Evolutionary conservation across 2,888 invertebrate genomes (phyloP), one percentile per base, ranked within the genome.

Genomic region (Limnephilus marmoratus): DNA sequence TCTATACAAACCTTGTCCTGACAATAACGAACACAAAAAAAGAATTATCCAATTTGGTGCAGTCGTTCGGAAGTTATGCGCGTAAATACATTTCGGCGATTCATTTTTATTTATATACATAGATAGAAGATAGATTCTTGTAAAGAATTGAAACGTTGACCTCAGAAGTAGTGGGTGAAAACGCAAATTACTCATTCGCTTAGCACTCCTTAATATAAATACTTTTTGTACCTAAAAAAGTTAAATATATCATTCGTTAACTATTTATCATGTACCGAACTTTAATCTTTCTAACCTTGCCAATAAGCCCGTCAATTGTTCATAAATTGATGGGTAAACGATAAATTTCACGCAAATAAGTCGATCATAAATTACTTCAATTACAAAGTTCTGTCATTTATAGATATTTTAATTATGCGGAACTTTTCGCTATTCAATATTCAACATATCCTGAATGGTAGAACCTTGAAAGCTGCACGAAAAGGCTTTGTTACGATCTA

Each of bases 381-480:
- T 68, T 68, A 68, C 24, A 68, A 68, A 7, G 37, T 83, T 41
- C 83, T 34, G 83, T 24, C 37, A 37, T 83, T 41, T 83, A 83
- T 83, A 24, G 83, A 24, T 45, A 49, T 86, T 37, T 29, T 41
- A 86, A 86, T 86, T n/a, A 24, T n/a, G 45, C 45, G 41, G 45
- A 86, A 86, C 31, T 82, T 82, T 68, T 68, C 68, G 34, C 34
- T 24, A 34, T 82, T 34, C 4, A 31, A 37, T 83, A 37, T 34
- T 83, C 83, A 83, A 37, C 37, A 37, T 83, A 83, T 83, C 83
- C 83, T 45, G 86, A 29, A 86, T 15, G 15, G 29, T n/a, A 45
- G 86, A 86, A 45, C 86, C 86, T 86, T 86, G 86, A 86, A 41
- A 13, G 45, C 45, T 29, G 86, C 86, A 86, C 86, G 86, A 86